Percentiles rank a stretch among this genome's conserved stretches.
phyloP scores from a whole-genome alignment of 2,113 vertebrate genomes.

The Podarcis cretensis region DNA sequence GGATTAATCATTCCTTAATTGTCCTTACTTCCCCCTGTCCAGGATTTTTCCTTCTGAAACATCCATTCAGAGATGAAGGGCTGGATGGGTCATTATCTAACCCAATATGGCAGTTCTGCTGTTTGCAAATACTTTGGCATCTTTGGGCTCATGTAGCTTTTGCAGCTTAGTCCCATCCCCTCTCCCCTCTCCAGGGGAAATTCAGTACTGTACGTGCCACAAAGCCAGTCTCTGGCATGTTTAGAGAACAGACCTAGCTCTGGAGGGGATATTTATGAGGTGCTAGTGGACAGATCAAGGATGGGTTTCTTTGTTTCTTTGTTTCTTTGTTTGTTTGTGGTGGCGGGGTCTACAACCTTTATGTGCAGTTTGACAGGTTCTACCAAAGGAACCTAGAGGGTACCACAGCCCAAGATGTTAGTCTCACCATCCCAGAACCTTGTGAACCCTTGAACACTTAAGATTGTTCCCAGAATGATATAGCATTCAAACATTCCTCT shows the following conservation, averaged over 20 bases:
- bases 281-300: neutral
- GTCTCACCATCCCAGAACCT: neutral
- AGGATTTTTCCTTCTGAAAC: neutral
- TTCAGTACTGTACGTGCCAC: neutral
- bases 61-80: neutral
- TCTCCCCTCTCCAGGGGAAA: neutral
- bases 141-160: neutral
- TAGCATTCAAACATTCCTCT: neutral
- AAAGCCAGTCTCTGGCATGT: no score
- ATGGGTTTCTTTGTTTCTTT: neutral
- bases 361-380: neutral
- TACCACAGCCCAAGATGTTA: neutral
- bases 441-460: neutral
- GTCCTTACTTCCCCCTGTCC: neutral
- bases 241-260: neutral
- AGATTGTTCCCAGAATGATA: neutral
- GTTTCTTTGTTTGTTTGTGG: neutral
- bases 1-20: neutral
- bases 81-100: neutral
- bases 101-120: neutral
- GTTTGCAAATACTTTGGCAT: neutral
- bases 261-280: neutral
- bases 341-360: neutral
- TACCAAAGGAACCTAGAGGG: neutral
- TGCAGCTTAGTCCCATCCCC: neutral